These are phyloP conservation scores for Sarcophaga bullata DNA, from an alignment of 1,140 invertebrate species.

Conservation along the genomic window DNA sequence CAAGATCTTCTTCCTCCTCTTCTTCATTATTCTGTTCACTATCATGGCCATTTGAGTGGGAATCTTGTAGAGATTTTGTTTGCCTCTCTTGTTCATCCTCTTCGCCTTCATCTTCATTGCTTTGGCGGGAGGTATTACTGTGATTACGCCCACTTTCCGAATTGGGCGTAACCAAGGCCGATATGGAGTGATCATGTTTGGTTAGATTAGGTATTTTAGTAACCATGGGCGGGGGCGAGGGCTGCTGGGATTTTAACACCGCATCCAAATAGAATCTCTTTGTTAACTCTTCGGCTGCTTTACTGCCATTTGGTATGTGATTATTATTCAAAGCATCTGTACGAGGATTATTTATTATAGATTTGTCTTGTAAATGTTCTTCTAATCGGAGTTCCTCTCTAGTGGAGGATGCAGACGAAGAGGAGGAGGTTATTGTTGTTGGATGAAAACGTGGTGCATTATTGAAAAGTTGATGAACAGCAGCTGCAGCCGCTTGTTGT, in stretches of 20 bases:
- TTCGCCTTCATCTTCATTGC: conserved; percentile 50
- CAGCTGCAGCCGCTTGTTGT: conserved; percentile 57
- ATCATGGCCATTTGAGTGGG: conserved; percentile 42
- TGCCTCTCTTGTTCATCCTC: conserved; percentile 22
- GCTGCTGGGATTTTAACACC: conserved; percentile 74
- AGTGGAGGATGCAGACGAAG: conserved; percentile 44
- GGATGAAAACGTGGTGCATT: conserved; percentile 52
- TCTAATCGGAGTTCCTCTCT: conserved; percentile 35
- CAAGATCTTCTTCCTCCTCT: conserved; percentile 56
- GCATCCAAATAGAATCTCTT: conserved; percentile 79
- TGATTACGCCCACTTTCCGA: conserved; percentile 60
- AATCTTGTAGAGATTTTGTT: not conserved
- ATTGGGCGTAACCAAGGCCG: conserved; percentile 61
- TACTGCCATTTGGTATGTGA: conserved; percentile 58
- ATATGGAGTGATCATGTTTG: conserved; percentile 61
- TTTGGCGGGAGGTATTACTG: conserved; percentile 56
- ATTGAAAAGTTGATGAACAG: conserved; percentile 61
- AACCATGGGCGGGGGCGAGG: conserved; percentile 50
- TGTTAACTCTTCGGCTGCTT: conserved; percentile 67
- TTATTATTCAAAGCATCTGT: conserved; percentile 53
- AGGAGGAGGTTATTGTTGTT: conserved; percentile 34
- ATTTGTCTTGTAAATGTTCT: not conserved
- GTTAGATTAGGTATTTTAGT: conserved; percentile 54
- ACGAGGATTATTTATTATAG: conserved; percentile 6
- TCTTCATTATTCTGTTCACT: conserved; percentile 42